Evolutionary conservation across 37 sponge, comb jelly and placozoan species (phyloP), one percentile per base, ranked within the genome.

Genomic region (Halichondria panicea): DNA sequence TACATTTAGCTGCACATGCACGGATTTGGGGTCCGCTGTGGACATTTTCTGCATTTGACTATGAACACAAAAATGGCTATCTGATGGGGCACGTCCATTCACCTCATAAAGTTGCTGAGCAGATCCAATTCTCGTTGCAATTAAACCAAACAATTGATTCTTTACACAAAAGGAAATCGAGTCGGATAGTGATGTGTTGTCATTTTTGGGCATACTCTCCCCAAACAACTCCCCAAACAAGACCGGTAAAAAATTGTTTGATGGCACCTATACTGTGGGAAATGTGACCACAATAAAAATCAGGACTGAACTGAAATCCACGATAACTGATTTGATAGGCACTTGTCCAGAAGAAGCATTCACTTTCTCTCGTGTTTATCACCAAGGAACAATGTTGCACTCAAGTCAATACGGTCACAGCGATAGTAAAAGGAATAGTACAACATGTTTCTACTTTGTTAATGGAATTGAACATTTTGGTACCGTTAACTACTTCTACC

Each of bases 21-120:
- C 25, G 33, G 35, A 9, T 71, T 2, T 71, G 53, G 8, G 72
- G 72, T 3, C 75, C 75, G 0, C 27, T 74, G 9, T 74, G 21
- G 75, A 40, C 61, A 27, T 43, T 43, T 27, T 15, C 54, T 50
- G 55, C 72, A 46, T 71, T 71, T 36, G 52, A 30, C 1, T 50
- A 28, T 27, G 72, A 71, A 30, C 15, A 52, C 31, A 71, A 53
- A 52, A 71, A 71, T 52, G 72, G 72, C 0, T 31, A 21, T 25
- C 21, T 71, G 31, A 71, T 52, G 27, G 52, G 22, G 1, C 27
- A 52, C 11, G 28, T 50, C 31, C 72, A 71, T 43, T 48, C 52
- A 18, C 13, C 13, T 48, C 15, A 48, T 48, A 48, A 15, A 48
- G 15, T 48, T 48, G 52, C 52, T 15, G 52, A 48, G 11, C 52